Evolutionary conservation across 2,888 invertebrate genomes (phyloP).

Genomic region (Seira sanloemensis): DNA sequence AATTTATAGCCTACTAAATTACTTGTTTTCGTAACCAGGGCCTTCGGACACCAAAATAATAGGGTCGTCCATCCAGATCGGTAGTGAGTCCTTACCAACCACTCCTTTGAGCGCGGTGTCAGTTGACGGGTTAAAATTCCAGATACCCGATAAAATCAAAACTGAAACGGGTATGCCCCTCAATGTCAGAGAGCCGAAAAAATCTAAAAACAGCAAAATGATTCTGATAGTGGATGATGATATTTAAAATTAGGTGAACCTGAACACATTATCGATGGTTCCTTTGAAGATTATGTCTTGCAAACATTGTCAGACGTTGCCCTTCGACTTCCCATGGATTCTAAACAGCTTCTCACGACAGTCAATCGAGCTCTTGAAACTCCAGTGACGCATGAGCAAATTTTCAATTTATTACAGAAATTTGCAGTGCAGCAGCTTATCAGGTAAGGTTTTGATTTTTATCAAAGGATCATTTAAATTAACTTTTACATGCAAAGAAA

Average conservation of each 20-base stretch:
- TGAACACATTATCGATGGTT: constrained; percentile 75
- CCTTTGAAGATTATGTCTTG: constrained; percentile 81
- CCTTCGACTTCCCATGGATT: constrained; percentile 84
- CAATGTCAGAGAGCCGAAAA: constrained; percentile 45
- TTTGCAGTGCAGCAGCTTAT: constrained; percentile 86
- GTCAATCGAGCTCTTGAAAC: constrained; percentile 77
- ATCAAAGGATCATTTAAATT: not conserved
- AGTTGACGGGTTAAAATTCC: constrained; percentile 21
- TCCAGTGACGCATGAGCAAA: constrained; percentile 80
- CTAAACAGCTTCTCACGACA: constrained; percentile 81
- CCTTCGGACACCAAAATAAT: not conserved
- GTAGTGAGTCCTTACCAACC: constrained; percentile 33
- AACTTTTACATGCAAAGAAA: not conserved
- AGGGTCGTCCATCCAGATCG: not conserved
- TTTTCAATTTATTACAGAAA: constrained; percentile 86
- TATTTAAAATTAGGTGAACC: constrained; percentile 58
- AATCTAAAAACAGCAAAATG: constrained; percentile 13
- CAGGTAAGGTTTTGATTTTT: constrained; percentile 76
- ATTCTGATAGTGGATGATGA: not conserved
- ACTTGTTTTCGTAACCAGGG: not conserved
- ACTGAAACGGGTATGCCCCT: constrained; percentile 36
- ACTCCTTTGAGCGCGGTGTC: constrained; percentile 28
- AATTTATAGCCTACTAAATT: not conserved
- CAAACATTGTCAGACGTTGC: constrained; percentile 83
- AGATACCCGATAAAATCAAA: constrained; percentile 42